Evolutionary conservation across 2,888 invertebrate species (phyloP), one percentile per base, ranked within the genome.

Genomic region (Scrobipalpa atriplicella): DNA sequence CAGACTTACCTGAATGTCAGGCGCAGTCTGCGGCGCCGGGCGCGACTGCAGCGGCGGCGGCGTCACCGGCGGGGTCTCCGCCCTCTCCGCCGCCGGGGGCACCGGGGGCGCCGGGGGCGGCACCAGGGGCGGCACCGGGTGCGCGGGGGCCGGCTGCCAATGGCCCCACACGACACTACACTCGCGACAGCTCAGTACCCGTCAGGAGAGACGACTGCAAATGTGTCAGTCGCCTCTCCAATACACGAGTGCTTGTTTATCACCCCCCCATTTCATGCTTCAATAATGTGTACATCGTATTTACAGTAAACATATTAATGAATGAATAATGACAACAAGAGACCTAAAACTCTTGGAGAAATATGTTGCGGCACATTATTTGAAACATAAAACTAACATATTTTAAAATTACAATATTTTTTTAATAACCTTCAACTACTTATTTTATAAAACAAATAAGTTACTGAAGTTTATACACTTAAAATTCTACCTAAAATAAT

Each of bases 61-160:
- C 47, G 47, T 47, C n/a, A 47, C 47, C 58, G 66, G 79, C 74
- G 19, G 68, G 68, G 16, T 73, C 5, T 3, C 29, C 5, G 29
- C 29, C 29, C 29, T 29, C 29, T 29, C 29, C 68, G 76, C 94
- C 94, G 1, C 95, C 94, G 66, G 93, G 94, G 73, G 68, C 16
- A 54, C 1, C 16, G 38, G 11, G n/a, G 95, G 91, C 71, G 93
- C 89, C 77, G 69, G 71, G 72, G 76, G 66, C 75, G 75, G 21
- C 75, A 75, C 43, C 75, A 62, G 74, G 66, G 67, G 62, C 47
- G 67, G 36, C 67, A 66, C 11, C 64, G 62, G 21, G 69, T 56
- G 51, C 65, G 72, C 71, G 75, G 71, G 69, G 72, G 77, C 77
- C 71, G 82, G 80, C 80, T 82, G 82, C 83, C 85, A n/a, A n/a